A percentile compares a stretch with the other conserved stretches of the same genome.
Evolutionary conservation across 2,888 invertebrate species (phyloP).

Genomic region (Acanthoscelides obtectus): DNA sequence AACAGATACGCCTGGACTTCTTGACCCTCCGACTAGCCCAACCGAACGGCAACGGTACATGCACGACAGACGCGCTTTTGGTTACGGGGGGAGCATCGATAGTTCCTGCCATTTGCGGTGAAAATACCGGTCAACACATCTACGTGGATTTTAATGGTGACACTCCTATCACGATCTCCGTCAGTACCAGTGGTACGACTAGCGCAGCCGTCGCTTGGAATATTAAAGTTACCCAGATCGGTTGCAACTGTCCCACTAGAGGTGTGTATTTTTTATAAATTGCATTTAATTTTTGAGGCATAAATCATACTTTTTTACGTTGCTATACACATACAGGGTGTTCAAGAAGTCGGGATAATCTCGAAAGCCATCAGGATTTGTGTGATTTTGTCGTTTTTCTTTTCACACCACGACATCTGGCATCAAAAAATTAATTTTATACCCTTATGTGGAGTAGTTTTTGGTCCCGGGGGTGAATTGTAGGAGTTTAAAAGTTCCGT

Average conservation of each 20-base stretch:
- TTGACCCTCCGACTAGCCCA: conserved; percentile 66
- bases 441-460: no score
- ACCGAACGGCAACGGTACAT: conserved; percentile 67
- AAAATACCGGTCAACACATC: conserved; percentile 73
- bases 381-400: no score
- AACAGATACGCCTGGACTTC: conserved; percentile 71
- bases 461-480: no score
- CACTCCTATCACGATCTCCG: conserved; percentile 59
- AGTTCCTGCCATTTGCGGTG: conserved; percentile 75
- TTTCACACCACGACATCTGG: no score
- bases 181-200: conserved; percentile 58
- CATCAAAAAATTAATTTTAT: no score
- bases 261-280: conserved; percentile 45
- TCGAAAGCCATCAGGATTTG: no score
- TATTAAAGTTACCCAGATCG: conserved; percentile 65
- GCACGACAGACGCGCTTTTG: conserved; percentile 64
- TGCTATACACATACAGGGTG: no score
- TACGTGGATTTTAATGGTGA: conserved; percentile 70
- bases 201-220: conserved; percentile 69
- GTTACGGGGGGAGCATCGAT: conserved; percentile 64
- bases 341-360: no score
- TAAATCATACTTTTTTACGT: neutral
- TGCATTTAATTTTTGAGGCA: neutral
- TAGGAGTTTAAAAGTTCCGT: no score
- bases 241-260: conserved; percentile 63